phyloP scores from a whole-genome alignment of 2,888 invertebrate genomes.

The Phytoseiulus persimilis region DNA sequence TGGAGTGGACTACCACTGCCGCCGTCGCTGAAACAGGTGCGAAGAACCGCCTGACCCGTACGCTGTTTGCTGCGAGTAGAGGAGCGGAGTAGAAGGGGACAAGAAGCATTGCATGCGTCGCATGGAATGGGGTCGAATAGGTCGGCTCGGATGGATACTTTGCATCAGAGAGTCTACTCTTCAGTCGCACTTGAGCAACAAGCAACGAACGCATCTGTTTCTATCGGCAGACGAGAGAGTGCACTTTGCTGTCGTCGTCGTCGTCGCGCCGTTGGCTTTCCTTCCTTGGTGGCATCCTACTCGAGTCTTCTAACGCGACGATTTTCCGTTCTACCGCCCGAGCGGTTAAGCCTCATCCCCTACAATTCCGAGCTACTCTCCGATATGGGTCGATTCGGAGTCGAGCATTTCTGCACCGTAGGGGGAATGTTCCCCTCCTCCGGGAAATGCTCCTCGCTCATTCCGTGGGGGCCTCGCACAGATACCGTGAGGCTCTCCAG shows the following conservation, averaged over 20 bases:
- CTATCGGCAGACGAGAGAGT: neutral
- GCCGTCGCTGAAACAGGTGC: neutral
- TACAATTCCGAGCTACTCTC: neutral
- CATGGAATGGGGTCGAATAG: neutral
- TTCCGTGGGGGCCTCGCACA: no score
- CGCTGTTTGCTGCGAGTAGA: neutral
- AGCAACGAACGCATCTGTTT: neutral
- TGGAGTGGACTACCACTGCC: neutral
- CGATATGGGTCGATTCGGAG: no score
- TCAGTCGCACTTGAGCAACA: constrained; percentile 5
- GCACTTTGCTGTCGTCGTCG: neutral
- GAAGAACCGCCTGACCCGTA: neutral
- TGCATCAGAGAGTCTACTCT: constrained; percentile 5
- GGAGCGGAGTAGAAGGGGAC: neutral
- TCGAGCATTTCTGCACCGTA: no score
- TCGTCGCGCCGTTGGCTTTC: neutral
- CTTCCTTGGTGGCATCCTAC: neutral
- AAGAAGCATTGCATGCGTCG: neutral
- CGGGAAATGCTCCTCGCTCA: no score
- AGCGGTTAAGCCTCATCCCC: neutral
- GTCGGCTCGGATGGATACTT: neutral
- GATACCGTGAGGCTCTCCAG: no score
- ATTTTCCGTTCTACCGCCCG: neutral
- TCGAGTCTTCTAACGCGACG: neutral
- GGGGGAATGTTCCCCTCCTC: no score